phyloP scores from a whole-genome alignment of 2,797 vertebrate genomes.

The Neomorphus geoffroyi region DNA sequence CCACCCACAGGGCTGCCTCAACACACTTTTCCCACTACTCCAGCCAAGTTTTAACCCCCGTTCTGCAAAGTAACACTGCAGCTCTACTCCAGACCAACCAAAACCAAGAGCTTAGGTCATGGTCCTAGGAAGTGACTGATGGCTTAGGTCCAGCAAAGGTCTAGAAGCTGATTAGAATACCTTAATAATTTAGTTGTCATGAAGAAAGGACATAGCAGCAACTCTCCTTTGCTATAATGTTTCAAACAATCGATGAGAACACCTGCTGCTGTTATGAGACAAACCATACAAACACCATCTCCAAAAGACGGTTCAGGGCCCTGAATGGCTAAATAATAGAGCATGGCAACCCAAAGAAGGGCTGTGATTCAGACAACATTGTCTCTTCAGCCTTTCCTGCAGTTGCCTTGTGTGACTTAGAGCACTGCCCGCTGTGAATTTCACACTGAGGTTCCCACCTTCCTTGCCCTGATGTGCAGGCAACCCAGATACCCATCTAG shows the following conservation, averaged over 20 bases:
- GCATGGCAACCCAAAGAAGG: background rate
- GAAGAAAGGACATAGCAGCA: background rate
- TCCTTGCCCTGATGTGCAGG: background rate
- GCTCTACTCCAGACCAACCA: background rate
- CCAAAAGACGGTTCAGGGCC: background rate
- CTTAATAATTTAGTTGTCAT: background rate
- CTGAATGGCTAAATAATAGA: background rate
- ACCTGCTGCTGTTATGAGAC: background rate
- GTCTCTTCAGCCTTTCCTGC: background rate
- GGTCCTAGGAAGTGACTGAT: background rate
- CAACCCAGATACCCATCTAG: background rate
- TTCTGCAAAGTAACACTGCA: background rate
- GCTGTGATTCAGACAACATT: fast-evolving
- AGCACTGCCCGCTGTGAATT: background rate
- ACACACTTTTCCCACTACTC: background rate
- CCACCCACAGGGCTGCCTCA: background rate
- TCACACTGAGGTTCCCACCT: background rate
- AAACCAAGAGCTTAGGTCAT: background rate
- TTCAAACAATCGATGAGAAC: background rate
- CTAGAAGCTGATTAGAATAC: background rate
- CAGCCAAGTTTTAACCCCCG: background rate
- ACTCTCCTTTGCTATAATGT: background rate
- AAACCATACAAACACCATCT: background rate
- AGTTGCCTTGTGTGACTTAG: background rate
- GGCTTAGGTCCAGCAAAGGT: background rate